phyloP scores from a whole-genome alignment of 2,113 vertebrate genomes.

The Oreotragus oreotragus region DNA sequence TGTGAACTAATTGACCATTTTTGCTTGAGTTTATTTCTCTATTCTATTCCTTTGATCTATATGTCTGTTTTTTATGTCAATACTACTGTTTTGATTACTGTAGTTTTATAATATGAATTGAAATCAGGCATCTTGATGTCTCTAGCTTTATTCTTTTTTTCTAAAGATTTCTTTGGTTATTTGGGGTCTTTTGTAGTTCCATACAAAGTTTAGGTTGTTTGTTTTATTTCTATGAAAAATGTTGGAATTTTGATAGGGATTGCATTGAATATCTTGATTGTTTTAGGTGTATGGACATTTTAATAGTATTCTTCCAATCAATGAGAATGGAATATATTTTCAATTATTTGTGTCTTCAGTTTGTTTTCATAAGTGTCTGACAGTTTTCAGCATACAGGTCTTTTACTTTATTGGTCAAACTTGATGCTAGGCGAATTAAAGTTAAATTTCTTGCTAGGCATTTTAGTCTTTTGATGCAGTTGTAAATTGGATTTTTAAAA shows the following conservation, averaged over 20 bases:
- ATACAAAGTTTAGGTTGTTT: not conserved
- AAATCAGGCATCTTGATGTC: not conserved
- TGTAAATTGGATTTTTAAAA: not conserved
- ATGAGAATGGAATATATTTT: not conserved
- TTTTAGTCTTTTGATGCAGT: not conserved
- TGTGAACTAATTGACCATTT: not conserved
- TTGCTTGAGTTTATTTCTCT: not conserved
- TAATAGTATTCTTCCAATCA: not conserved
- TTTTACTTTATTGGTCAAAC: not conserved
- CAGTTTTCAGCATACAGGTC: not conserved
- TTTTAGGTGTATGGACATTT: not conserved
- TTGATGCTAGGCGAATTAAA: not conserved
- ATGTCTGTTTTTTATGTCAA: not conserved
- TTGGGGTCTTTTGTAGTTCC: not conserved
- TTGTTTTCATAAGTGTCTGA: not conserved
- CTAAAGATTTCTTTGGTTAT: not conserved
- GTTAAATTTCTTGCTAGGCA: not conserved
- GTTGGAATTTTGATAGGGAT: not conserved
- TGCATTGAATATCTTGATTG: not conserved
- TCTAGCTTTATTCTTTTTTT: not conserved
- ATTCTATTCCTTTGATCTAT: not conserved
- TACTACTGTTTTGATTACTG: not conserved
- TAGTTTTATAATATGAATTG: not conserved
- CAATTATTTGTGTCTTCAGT: not conserved
- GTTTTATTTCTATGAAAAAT: not conserved